A percentile compares a stretch with the other conserved stretches of the same genome.
Evolutionary conservation across 2,888 invertebrate species (phyloP).

Genomic region (Parnassius apollo): DNA sequence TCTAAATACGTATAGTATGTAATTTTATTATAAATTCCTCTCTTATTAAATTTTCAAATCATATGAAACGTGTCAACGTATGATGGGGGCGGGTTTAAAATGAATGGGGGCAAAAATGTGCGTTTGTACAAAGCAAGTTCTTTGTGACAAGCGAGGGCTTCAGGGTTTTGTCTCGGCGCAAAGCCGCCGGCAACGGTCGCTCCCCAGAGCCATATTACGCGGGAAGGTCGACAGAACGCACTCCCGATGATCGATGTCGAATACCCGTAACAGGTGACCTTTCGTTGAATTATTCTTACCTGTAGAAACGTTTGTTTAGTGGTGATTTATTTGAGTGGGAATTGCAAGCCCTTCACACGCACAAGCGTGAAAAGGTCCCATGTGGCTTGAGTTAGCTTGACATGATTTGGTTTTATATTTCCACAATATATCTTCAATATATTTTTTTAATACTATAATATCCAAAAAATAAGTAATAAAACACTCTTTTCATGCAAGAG

Average conservation of each 20-base stretch:
- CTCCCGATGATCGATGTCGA: conserved; percentile 80
- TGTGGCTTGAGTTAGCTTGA: conserved; percentile 37
- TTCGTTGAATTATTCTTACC: conserved; percentile 77
- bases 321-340: conserved; percentile 74
- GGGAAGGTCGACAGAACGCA: conserved; percentile 70
- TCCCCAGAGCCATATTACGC: conserved; percentile 75
- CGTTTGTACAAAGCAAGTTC: conserved; percentile 56
- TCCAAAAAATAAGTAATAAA: neutral
- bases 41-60: conserved; percentile 64
- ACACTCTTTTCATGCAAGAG: neutral
- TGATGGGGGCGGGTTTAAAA: conserved; percentile 37
- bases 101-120: conserved; percentile 54
- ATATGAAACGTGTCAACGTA: conserved; percentile 41
- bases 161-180: conserved; percentile 64
- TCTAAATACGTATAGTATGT: conserved; percentile 43
- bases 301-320: conserved; percentile 77
- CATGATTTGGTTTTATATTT: conserved; percentile 4
- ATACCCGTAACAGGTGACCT: conserved; percentile 79
- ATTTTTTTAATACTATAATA: neutral
- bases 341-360: conserved; percentile 60
- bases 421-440: neutral
- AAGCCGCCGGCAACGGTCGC: conserved; percentile 52
- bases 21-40: conserved; percentile 58
- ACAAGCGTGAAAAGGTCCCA: conserved; percentile 42
- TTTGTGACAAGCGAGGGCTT: conserved; percentile 61